These are phyloP conservation scores for Pipistrellus pipistrellus DNA, from an alignment of 2,797 vertebrate species.

Conservation along the genomic window DNA sequence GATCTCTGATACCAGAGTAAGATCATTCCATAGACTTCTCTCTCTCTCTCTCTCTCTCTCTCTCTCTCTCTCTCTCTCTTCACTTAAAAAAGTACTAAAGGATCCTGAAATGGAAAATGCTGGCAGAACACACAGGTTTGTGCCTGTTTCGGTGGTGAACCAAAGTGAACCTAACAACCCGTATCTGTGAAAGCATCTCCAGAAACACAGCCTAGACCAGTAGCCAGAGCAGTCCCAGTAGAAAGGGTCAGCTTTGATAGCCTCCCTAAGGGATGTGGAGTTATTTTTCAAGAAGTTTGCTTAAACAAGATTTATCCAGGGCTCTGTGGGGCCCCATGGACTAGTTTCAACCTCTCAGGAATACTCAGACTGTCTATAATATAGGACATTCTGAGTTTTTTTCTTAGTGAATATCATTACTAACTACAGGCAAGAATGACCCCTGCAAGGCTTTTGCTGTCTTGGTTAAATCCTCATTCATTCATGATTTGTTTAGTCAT, in stretches of 20 bases:
- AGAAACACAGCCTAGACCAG: neutral
- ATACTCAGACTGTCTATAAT: neutral
- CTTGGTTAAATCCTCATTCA: neutral
- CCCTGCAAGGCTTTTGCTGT: neutral
- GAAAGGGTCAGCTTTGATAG: slow-evolving; percentile 47
- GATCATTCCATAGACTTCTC: neutral
- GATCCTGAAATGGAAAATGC: slow-evolving; percentile 37
- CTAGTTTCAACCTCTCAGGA: neutral
- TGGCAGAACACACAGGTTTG: neutral
- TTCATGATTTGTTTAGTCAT: neutral
- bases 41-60: too few species aligned
- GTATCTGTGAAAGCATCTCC: slow-evolving; percentile 39
- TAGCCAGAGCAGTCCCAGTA: slow-evolving; percentile 1
- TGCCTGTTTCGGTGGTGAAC: slow-evolving; percentile 21
- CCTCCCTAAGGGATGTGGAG: slow-evolving; percentile 42
- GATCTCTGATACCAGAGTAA: neutral
- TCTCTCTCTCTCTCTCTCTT: too few species aligned
- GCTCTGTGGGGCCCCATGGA: neutral
- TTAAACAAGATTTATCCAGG: slow-evolving; percentile 61
- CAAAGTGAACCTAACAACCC: neutral
- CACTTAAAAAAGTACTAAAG: neutral
- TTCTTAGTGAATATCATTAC: neutral
- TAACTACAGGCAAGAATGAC: neutral
- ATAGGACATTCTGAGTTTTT: neutral
- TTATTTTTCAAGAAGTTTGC: slow-evolving; percentile 52